Evolutionary conservation across 1,140 invertebrate genomes (phyloP).

Genomic region (Hirudo medicinalis): DNA sequence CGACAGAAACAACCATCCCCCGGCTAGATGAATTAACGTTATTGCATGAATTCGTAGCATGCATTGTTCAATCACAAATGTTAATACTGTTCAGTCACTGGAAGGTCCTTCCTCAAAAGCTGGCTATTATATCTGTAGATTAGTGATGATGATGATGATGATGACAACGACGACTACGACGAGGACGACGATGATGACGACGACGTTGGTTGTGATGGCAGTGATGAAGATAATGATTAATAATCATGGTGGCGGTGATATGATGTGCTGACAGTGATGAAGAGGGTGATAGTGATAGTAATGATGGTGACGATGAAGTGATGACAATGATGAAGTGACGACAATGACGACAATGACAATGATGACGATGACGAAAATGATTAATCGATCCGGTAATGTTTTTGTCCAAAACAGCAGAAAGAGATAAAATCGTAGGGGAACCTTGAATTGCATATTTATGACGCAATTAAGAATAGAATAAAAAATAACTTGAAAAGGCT

Average conservation of each 20-base stretch:
- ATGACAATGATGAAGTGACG: constrained; percentile 1
- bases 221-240: constrained; percentile 6
- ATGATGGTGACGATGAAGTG: constrained; percentile 8
- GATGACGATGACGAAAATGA: constrained; percentile 11
- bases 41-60: neutral
- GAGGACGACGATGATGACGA: constrained; percentile 6
- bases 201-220: neutral
- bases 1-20: no score
- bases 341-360: constrained; percentile 1
- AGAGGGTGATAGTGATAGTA: neutral
- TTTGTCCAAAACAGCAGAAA: neutral
- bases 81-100: no score
- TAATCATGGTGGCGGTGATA: neutral
- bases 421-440: neutral
- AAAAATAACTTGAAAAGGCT: constrained; percentile 7
- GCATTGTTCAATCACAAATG: neutral
- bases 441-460: constrained; percentile 2
- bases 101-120: no score
- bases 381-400: no score
- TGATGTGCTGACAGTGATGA: neutral
- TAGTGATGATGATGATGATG: neutral
- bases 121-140: no score
- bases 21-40: no score
- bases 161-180: neutral
- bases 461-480: neutral